Evolutionary conservation across 2,888 invertebrate species (phyloP), one percentile per base, ranked within the genome.

Genomic region (Eristalinus sepulchralis): DNA sequence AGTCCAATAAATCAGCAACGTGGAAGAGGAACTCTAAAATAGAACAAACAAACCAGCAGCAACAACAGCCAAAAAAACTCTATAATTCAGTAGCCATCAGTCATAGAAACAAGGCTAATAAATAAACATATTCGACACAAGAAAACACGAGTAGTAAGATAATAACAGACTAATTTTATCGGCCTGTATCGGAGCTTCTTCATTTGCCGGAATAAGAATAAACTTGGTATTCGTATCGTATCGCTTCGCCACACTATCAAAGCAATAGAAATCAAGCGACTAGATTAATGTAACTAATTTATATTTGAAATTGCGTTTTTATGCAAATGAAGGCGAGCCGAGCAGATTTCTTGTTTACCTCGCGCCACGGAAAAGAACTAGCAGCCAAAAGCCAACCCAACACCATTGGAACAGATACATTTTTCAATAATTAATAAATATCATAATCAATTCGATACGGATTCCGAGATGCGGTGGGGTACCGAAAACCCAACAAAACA

Each of bases 271-370:
- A 83, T 79, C 86, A 55, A 75, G 62, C 86, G 60, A 39, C 31
- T 79, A 86, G 86, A 86, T 83, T 83, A 66, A 86, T 86, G 83
- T 86, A 83, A 83, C 86, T 75, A 78, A 86, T 86, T 86, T 79
- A 66, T 86, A 79, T 83, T 75, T 68, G 34, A 79, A 79, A 86
- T 86, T 75, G 70, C 75, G 78, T 86, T 86, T 86, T 86, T 86
- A 86, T 86, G 86, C 75, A 83, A 86, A 86, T 86, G 6, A 62
- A 22, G 39, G 39, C 64, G 27, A 27, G n/a, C 47, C 47, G 47
- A 39, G 17, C 59, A 68, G 66, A 71, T 72, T 77, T 78, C 68
- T 81, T 73, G 72, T 75, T 47, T 75, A 75, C 75, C 72, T 72
- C 66, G 72, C 72, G 39, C 9, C 39, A 20, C 11, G 33, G 4